These are phyloP conservation scores for Mormyrops boulengeri DNA, from an alignment of 2,797 vertebrate genomes.

Conservation along the genomic window DNA sequence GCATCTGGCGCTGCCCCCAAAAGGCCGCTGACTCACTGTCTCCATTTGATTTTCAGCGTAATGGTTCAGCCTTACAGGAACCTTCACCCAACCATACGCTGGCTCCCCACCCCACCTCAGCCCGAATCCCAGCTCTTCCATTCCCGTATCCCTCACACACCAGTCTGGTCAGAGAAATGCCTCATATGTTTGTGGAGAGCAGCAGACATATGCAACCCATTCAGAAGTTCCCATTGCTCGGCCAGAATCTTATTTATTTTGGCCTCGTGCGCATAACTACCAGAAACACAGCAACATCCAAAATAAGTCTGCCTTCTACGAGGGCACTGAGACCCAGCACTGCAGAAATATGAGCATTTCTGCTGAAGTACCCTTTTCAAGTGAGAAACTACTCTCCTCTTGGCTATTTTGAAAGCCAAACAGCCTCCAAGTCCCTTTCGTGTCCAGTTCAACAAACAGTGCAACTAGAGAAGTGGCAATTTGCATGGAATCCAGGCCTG, in stretches of 20 bases:
- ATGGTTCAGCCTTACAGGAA: neutral
- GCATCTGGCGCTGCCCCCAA: neutral
- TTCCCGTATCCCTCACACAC: neutral
- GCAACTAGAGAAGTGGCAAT: neutral
- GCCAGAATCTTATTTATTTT: neutral
- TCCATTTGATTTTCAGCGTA: neutral
- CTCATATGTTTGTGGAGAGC: slow-evolving; percentile 54
- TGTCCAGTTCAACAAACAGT: neutral
- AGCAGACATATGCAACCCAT: slow-evolving; percentile 50
- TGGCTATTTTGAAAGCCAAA: neutral
- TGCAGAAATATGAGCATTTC: neutral
- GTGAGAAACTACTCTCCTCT: neutral
- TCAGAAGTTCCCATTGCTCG: slow-evolving; percentile 24
- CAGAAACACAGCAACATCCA: slow-evolving; percentile 1
- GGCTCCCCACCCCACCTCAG: neutral
- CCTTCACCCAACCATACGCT: neutral
- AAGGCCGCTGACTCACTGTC: neutral
- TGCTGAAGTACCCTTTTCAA: neutral
- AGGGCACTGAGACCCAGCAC: neutral
- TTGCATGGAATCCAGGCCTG: slow-evolving; percentile 13
- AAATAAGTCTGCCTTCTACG: neutral
- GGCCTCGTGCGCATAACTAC: neutral
- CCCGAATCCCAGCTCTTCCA: neutral
- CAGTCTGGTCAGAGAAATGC: slow-evolving; percentile 43
- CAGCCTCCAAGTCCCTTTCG: neutral